Conservation (phyloP, 35 echinoderm and acorn worm species). For the Apostichopus japonicus region DNA sequence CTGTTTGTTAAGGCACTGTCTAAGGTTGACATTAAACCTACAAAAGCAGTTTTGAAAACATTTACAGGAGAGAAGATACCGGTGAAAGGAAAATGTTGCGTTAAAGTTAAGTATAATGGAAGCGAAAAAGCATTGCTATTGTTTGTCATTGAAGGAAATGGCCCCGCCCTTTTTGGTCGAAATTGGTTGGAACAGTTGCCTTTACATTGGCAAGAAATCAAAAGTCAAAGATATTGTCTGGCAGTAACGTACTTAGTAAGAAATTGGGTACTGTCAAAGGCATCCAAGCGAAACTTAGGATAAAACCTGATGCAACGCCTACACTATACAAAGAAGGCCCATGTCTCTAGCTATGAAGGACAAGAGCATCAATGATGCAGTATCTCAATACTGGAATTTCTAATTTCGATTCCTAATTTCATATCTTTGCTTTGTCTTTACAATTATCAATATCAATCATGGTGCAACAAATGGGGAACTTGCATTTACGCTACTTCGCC, state of each 20-base stretch:
- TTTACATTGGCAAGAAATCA: constrained; percentile 13
- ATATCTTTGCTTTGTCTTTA: too few relatives aligned
- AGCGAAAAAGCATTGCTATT: constrained; percentile 14
- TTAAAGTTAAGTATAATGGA: constrained; percentile 22
- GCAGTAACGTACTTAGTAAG: constrained; percentile 15
- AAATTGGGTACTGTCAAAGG: constrained; percentile 30
- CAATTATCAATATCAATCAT: too few relatives aligned
- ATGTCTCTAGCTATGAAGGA: too few relatives aligned
- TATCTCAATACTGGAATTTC: too few relatives aligned
- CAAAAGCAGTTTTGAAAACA: constrained; percentile 32
- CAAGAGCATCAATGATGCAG: too few relatives aligned
- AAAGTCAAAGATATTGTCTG: not conserved
- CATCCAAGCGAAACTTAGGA: constrained; percentile 24
- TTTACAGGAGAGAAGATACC: constrained; percentile 30
- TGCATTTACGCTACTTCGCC: too few relatives aligned
- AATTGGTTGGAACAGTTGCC: constrained; percentile 30
- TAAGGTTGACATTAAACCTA: constrained; percentile 19
- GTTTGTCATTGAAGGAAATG: constrained; percentile 43
- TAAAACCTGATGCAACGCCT: not conserved
- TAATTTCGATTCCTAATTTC: too few relatives aligned
- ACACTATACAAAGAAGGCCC: too few relatives aligned
- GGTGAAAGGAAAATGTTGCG: not conserved
- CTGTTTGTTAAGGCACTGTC: not conserved
- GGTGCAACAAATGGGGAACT: too few relatives aligned
- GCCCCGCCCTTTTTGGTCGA: constrained; percentile 17